Conservation (phyloP, 1,140 invertebrate genomes). For the Drosophila seguyi region DNA sequence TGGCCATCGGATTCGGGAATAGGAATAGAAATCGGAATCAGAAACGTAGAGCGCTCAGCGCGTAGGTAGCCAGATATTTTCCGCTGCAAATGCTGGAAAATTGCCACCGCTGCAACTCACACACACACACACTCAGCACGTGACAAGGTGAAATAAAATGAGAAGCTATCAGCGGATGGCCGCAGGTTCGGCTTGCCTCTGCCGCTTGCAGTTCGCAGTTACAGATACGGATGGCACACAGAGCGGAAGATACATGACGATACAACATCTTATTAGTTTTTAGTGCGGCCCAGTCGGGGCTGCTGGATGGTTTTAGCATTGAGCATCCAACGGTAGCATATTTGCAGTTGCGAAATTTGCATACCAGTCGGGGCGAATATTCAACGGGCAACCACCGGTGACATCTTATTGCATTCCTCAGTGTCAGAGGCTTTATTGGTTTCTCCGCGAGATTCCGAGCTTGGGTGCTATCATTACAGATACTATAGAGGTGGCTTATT, state of each 20-base stretch:
- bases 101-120: slow-evolving; percentile 71
- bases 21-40: slow-evolving; percentile 25
- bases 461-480: slow-evolving; percentile 16
- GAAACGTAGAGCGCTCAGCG: slow-evolving; percentile 17
- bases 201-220: slow-evolving; percentile 39
- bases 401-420: slow-evolving; percentile 56
- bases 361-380: slow-evolving; percentile 42
- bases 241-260: slow-evolving; percentile 54
- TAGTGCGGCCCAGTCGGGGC: slow-evolving; percentile 55
- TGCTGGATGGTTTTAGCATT: slow-evolving; percentile 35
- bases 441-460: neutral
- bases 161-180: slow-evolving; percentile 73
- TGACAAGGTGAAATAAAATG: slow-evolving; percentile 82
- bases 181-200: slow-evolving; percentile 17
- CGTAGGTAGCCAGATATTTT: slow-evolving; percentile 80
- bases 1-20: slow-evolving; percentile 2
- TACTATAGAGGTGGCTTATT: neutral
- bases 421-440: slow-evolving; percentile 33
- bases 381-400: slow-evolving; percentile 36
- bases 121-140: slow-evolving; percentile 54
- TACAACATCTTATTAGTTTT: slow-evolving; percentile 83
- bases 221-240: slow-evolving; percentile 33
- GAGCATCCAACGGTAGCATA: slow-evolving; percentile 1
- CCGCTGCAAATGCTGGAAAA: slow-evolving; percentile 75
- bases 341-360: slow-evolving; percentile 39